Evolutionary conservation across 2,888 invertebrate species (phyloP), one percentile per base, ranked within the genome.

Genomic region (Cyclophora albipunctata): DNA sequence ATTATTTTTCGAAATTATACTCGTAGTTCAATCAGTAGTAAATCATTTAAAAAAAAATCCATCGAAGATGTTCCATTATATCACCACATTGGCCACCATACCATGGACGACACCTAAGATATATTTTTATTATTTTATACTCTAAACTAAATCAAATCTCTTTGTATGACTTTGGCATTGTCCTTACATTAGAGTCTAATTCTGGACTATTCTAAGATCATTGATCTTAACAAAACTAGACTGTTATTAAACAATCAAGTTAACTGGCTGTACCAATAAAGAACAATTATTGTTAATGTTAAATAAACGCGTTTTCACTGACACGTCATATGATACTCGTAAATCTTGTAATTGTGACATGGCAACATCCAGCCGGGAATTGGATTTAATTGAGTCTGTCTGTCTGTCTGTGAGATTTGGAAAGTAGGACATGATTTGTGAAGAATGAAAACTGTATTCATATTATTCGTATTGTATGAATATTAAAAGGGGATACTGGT

Each of bases 301-400:
- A 68, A 67, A 75, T 71, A 78, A 71, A 73, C 75, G 72, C 77
- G 62, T 72, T 80, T 81, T 74, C 66, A 78, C 73, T 70, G 58
- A 52, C 48, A 52, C 55, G 59, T 53, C 58, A 61, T 43, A 51
- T 3, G 40, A 7, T 37, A n/a, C 45, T 20, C 5, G 33, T 84
- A 82, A 81, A 84, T 83, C 80, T 81, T 67, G 68, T 81, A 80
- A 81, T 84, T 84, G 81, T 72, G 20, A 66, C 73, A 74, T 74
- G 78, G 82, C 84, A 84, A 74, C 78, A 77, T 78, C 73, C 65
- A 62, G 63, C 67, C 57, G 62, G 64, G 75, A 85, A 86, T 87
- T 87, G 83, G 75, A 76, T 80, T 81, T 86, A 85, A 85, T 86
- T 84, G 82, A 80, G 65, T 66, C 53, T 49, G 62, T 54, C 70